These are phyloP conservation scores for Platyrinchus mystaceus DNA, from an alignment of 2,797 vertebrate species.

Conservation along the genomic window DNA sequence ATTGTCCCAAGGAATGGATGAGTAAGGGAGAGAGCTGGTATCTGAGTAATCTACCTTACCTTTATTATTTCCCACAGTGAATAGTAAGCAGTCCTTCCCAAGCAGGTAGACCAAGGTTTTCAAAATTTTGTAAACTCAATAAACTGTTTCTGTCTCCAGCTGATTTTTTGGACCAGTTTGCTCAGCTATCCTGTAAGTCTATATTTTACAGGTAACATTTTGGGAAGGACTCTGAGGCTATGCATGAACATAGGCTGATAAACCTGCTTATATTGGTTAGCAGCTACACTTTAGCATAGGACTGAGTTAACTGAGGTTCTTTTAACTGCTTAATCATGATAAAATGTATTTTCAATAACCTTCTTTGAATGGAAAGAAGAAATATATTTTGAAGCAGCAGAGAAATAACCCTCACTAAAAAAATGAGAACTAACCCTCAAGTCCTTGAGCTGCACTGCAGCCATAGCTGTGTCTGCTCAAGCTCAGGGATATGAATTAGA, in stretches of 20 bases:
- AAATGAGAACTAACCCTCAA: background rate
- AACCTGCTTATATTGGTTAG: background rate
- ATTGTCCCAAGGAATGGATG: background rate
- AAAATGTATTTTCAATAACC: background rate
- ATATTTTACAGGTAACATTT: background rate
- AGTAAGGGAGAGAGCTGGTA: background rate
- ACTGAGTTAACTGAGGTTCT: background rate
- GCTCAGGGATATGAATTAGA: background rate
- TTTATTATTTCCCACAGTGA: background rate
- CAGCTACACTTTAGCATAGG: background rate
- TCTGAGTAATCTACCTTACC: background rate
- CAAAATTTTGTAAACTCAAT: background rate
- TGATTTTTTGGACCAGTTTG: background rate
- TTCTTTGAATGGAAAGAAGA: background rate
- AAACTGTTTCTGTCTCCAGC: background rate
- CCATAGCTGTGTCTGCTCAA: background rate
- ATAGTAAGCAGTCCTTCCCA: background rate
- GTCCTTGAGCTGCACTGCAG: background rate
- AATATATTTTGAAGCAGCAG: background rate
- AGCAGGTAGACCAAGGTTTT: background rate
- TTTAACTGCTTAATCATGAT: background rate
- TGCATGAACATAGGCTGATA: background rate
- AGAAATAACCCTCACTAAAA: background rate
- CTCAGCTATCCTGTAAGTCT: background rate
- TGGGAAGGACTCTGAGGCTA: background rate